Evolutionary conservation across 2,888 invertebrate genomes (phyloP).

Genomic region (Meta bourneti): DNA sequence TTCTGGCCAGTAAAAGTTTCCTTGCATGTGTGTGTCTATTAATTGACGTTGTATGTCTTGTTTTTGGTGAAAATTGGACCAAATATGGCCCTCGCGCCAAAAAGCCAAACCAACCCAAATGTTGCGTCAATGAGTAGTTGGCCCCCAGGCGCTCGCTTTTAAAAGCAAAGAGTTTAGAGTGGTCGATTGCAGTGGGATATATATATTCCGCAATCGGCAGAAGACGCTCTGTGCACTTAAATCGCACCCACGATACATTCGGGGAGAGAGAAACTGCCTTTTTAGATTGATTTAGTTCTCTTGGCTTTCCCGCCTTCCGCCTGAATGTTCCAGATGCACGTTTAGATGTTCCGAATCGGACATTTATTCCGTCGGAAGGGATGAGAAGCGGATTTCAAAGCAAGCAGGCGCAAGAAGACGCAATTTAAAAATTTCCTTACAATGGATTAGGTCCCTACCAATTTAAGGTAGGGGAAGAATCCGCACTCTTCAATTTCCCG

Average conservation of each 20-base stretch:
- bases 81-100: too few relatives aligned
- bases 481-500: neutral
- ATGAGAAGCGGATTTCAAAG: neutral
- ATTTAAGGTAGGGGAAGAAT: constrained; percentile 1
- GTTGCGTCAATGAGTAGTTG: constrained; percentile 23
- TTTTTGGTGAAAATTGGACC: too few relatives aligned
- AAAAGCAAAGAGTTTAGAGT: constrained; percentile 60
- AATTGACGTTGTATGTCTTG: too few relatives aligned
- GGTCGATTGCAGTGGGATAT: constrained; percentile 62
- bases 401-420: neutral
- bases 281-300: constrained; percentile 60
- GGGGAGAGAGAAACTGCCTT: constrained; percentile 33
- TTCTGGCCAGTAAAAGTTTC: too few relatives aligned
- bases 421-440: constrained; percentile 25
- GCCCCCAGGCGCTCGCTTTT: constrained; percentile 31
- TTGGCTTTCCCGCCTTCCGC: constrained; percentile 3
- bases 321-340: constrained; percentile 4
- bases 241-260: constrained; percentile 27
- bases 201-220: constrained; percentile 29
- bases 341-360: constrained; percentile 16
- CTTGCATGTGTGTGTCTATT: too few relatives aligned
- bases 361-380: constrained; percentile 6
- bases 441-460: constrained; percentile 12
- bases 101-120: neutral
- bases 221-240: constrained; percentile 51